Base-by-base conservation (phyloP, 2,888 invertebrate species). In the Thalpophila matura region DNA sequence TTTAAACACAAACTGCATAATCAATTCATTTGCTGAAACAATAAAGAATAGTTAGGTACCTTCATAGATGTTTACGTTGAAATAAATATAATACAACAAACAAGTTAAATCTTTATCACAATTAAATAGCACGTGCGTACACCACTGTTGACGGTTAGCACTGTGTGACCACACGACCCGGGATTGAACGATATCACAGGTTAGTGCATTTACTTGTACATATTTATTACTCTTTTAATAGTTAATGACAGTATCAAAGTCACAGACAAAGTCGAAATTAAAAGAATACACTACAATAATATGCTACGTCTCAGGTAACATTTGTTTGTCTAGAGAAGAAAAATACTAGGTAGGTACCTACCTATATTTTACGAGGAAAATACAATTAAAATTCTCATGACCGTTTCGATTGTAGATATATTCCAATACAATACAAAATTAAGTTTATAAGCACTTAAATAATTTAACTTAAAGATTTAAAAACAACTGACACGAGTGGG, bases 181-280 rank as follows among this genome's bases (percentile, higher is more conserved):
- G 16, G 37, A 45, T 38, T 67, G 26, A 35, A 49, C 20, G 53
- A 74, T 58, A 58, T 58, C 53, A 49, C 12, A 53, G 6, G 18
- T 51, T 35, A 18, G 12, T 29, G 35, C 26, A 37, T 26, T 10
- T 33, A 12, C n/a, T 35, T n/a, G 12, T 33, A n/a, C n/a, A n/a
- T n/a, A 24, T 35, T 22, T 47, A 42, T 31, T 40, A 26, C 7
- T 20, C 4, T 26, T 26, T 43, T 10, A 16, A 12, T 1, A 22
- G 2, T 4, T 29, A 22, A 5, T 6, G 22, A 22, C 14, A 4
- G 14, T 29, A 38, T 22, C 6, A 10, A 5, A 22, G 12, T n/a
- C 20, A 6, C 20, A 12, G 40, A 12, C 10, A 55, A 56, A 27
- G 22, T 38, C 16, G 7, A 9, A 38, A 38, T 27, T 24, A 10